These are phyloP conservation scores for Pithys albifrons DNA, from an alignment of 2,113 vertebrate genomes.

Conservation along the genomic window DNA sequence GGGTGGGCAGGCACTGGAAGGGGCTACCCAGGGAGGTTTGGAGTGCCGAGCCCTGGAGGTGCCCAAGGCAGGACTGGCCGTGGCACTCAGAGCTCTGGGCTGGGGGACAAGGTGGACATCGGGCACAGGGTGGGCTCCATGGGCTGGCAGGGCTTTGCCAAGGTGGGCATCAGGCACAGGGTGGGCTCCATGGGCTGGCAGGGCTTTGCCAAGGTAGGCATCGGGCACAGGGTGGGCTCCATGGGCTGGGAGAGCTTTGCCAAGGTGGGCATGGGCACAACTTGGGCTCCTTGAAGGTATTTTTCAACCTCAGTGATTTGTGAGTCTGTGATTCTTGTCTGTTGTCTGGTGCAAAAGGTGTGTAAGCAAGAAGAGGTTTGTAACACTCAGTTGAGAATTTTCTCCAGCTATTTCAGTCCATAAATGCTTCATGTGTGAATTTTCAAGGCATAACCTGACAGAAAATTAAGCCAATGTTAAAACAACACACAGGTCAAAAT, in stretches of 20 bases:
- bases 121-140: too few species aligned
- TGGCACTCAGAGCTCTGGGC: too few species aligned
- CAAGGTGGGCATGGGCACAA: rapidly evolving
- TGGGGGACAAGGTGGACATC: too few species aligned
- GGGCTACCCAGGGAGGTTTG: too few species aligned
- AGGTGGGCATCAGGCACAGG: too few species aligned
- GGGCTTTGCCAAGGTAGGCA: too few species aligned
- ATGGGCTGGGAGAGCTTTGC: too few species aligned
- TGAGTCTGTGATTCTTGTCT: background rate
- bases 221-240: too few species aligned
- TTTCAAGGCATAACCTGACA: background rate
- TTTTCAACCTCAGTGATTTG: background rate
- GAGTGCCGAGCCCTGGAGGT: too few species aligned
- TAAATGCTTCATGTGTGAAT: background rate
- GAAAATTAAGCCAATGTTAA: background rate
- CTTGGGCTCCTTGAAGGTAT: rapidly evolving
- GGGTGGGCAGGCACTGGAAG: background rate
- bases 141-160: too few species aligned
- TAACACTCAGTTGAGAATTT: background rate
- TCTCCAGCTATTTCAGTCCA: background rate
- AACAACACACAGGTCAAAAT: background rate
- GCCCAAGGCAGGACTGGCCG: too few species aligned
- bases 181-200: too few species aligned
- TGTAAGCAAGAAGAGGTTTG: background rate
- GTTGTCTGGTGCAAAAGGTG: background rate